Evolutionary conservation across 2,113 vertebrate species (phyloP).

Genomic region (Nothocercus nigrocapillus): DNA sequence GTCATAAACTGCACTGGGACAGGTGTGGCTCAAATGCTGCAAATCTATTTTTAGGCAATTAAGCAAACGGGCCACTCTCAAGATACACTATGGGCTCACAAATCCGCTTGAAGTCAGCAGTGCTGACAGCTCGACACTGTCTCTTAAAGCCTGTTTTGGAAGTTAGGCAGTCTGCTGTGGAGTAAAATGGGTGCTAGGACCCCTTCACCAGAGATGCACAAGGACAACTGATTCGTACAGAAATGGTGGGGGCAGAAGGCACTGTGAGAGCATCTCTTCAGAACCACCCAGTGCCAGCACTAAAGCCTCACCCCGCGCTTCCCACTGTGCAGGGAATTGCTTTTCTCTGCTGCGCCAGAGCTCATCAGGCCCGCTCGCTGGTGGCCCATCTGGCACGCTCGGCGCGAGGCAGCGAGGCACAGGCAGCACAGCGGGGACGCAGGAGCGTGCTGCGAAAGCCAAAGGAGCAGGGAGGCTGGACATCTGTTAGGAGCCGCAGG

Average conservation of each 20-base stretch:
- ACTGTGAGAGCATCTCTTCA: not conserved
- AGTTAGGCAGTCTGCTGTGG: not conserved
- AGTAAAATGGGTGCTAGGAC: accelerated
- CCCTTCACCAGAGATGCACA: not conserved
- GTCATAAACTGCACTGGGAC: not conserved
- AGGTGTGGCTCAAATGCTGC: accelerated
- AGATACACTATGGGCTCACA: not conserved
- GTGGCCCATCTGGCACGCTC: conserved; percentile 14
- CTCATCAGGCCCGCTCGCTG: not conserved
- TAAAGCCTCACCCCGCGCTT: not conserved
- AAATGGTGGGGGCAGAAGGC: not conserved
- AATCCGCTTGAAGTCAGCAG: not conserved
- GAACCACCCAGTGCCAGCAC: too few relatives aligned
- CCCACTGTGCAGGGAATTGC: not conserved
- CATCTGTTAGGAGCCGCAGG: not conserved
- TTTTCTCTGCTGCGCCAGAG: not conserved
- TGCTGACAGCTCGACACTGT: not conserved
- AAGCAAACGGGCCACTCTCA: not conserved
- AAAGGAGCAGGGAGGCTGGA: not conserved
- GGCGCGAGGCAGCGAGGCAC: not conserved
- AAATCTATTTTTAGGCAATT: not conserved
- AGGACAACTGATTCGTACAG: not conserved
- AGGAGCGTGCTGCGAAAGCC: not conserved
- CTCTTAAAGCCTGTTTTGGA: not conserved
- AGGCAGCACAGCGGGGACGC: not conserved